These are phyloP conservation scores for Chelon auratus DNA, from an alignment of 2,797 vertebrate species.

Conservation along the genomic window DNA sequence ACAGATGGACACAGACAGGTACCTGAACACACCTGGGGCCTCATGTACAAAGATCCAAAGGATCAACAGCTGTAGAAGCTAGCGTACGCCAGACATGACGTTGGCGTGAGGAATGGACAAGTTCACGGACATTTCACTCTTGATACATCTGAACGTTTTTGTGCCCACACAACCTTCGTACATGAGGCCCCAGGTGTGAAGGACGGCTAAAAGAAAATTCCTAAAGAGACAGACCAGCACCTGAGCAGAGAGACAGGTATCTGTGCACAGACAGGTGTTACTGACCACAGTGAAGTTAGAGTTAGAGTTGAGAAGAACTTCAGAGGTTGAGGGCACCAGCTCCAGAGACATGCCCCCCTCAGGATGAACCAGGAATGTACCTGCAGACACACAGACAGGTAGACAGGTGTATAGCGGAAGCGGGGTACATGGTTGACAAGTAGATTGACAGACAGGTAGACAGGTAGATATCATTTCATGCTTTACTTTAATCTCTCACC, in stretches of 20 bases:
- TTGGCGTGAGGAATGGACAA: too few relatives aligned
- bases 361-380: conserved; percentile 54
- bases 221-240: background rate
- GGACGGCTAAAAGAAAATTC: background rate
- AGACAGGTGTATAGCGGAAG: too few relatives aligned
- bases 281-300: conserved; percentile 83
- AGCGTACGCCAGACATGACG: too few relatives aligned
- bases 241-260: background rate
- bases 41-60: too few relatives aligned
- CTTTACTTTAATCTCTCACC: conserved; percentile 43
- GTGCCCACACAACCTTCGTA: too few relatives aligned
- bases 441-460: background rate
- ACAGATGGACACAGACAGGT: background rate
- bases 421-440: too few relatives aligned
- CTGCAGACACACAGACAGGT: conserved; percentile 32
- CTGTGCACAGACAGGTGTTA: background rate
- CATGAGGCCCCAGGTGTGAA: background rate
- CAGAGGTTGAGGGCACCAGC: conserved; percentile 74
- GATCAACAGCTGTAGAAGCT: too few relatives aligned
- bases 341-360: conserved; percentile 62
- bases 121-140: too few relatives aligned
- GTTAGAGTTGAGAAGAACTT: conserved; percentile 82
- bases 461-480: background rate
- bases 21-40: background rate
- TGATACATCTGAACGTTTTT: too few relatives aligned